Evolutionary conservation across 2,113 vertebrate genomes (phyloP), one percentile per base, ranked within the genome.

Genomic region (Sapajus apella): DNA sequence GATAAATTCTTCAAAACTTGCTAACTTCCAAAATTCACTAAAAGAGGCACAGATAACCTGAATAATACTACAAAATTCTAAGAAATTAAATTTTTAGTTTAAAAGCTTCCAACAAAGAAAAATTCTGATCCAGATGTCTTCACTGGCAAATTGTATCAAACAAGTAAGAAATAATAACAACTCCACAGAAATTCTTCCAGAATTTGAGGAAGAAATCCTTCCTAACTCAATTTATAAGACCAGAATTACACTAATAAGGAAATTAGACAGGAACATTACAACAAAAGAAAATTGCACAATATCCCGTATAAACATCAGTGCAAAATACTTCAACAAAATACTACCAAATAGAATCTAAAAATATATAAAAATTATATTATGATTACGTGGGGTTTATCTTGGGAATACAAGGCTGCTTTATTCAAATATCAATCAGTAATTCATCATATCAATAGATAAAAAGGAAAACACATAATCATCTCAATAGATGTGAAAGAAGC

Each of bases 181-280:
- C 70, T 94, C 12, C 37, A 11, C 14, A 76, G 50, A 91, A 95
- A 80, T 89, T 82, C 40, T 56, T 90, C 32, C 16, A 83, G 37
- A 73, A 92, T 61, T 70, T 83, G 3, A 77, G 30, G 68, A 90
- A 77, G 55, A 37, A 95, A 68, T 14, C 1, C 7, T 64, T 95
- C 30, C 27, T 82, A 94, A 87, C 47, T 92, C 66, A 70, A 23
- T 84, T 83, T 82, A 70, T 94, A 47, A 96, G 6, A 89, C 25
- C 14, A 92, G 50, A 21, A 90, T 94, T 85, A 89, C 5, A 27
- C 79, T 70, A 32, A 40, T 76, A 81, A 86, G 64, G 43, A 90
- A 92, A 80, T 16, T 61, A 85, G 70, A 88, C 16, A 79, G 61
- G 89, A 45, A 43, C 7, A n/a, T 66, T 81, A 35, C 35, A 85